These are phyloP conservation scores for Lepidocyrtinus sp. DNA, from an alignment of 2,888 invertebrate species.

Conservation along the genomic window DNA sequence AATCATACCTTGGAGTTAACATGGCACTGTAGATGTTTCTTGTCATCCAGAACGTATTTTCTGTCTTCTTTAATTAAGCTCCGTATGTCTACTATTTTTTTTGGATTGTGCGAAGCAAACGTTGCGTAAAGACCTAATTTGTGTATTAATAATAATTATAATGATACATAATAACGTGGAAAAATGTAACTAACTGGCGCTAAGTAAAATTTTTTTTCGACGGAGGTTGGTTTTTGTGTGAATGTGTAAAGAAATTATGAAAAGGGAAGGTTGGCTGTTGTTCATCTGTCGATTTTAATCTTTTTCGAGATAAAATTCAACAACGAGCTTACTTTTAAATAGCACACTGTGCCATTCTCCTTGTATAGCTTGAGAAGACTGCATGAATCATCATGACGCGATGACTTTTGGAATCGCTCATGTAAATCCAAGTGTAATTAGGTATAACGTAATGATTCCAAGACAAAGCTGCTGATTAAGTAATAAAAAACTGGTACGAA, in stretches of 20 bases:
- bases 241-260: too few species aligned
- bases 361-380: too few species aligned
- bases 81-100: too few species aligned
- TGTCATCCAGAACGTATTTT: background rate
- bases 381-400: too few species aligned
- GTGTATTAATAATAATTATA: background rate
- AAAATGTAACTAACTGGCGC: background rate
- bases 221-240: too few species aligned
- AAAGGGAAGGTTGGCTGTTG: background rate
- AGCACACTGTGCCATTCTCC: too few species aligned
- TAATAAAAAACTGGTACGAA: constrained; percentile 11
- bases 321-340: too few species aligned
- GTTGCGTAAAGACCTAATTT: too few species aligned
- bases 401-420: background rate
- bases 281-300: background rate
- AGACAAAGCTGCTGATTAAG: constrained; percentile 3
- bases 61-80: background rate
- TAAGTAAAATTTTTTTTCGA: background rate
- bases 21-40: too few species aligned
- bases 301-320: too few species aligned
- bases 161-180: background rate
- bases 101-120: too few species aligned
- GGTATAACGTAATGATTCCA: background rate
- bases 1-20: too few species aligned
- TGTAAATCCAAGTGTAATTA: background rate